Evolutionary conservation across 2,888 invertebrate genomes (phyloP), one percentile per base, ranked within the genome.

Genomic region (Sminthurides aquaticus): DNA sequence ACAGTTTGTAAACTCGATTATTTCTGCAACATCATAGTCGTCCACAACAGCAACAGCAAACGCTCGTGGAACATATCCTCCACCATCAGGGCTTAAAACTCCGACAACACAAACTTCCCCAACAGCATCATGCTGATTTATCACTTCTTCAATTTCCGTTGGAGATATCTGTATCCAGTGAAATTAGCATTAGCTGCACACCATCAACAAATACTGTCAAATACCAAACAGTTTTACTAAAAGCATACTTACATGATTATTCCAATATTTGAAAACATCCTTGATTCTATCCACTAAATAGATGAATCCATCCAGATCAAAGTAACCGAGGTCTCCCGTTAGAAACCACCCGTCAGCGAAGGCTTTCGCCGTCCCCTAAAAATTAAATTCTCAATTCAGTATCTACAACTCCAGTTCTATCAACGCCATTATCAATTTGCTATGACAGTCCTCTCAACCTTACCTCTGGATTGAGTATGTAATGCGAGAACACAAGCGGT

Each of bases 301-400:
- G 0, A 73, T 55, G 28, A 69, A 73, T 22, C 62, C 69, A 49
- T 71, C 65, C 11, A 69, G 63, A 28, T 73, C 73, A 55, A 62
- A 71, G 60, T 69, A 71, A 2, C 73, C 73, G 15, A 73, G 49
- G 49, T 73, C 73, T 1, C 73, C 73, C 18, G 71, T 73, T 48
- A 66, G 67, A 60, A 73, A 72, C 27, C 52, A 73, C 2, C 68
- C 66, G 49, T 71, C 66, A 2, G 67, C 57, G 64, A 73, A 69
- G 5, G 71, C 58, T 2, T 69, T 55, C 28, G 66, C 58, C 3
- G 73, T 67, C 1, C 69, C 73, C 73, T 73, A 34, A 5, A 49
- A 57, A 1, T n/a, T n/a, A n/a, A n/a, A n/a, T n/a, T n/a, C n/a
- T n/a, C n/a, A n/a, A n/a, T n/a, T n/a, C 43, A 8, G 43, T 18